phyloP scores from a whole-genome alignment of 2,888 invertebrate species.

The Halictus quadricinctus region DNA sequence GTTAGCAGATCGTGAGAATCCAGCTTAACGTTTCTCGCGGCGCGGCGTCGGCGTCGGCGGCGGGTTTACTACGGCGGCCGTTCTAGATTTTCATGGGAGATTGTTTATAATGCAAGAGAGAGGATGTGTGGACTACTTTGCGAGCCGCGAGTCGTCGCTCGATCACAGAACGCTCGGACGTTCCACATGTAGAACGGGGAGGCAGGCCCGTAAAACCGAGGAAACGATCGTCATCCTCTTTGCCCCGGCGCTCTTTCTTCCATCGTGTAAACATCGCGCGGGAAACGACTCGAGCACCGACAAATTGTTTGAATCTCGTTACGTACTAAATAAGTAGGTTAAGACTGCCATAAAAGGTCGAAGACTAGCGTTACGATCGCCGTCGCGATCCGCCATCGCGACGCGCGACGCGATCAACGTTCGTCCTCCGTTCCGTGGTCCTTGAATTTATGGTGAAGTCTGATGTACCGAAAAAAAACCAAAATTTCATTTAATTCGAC shows the following conservation, averaged over 20 bases:
- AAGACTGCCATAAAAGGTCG: conserved; percentile 45
- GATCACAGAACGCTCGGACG: conserved; percentile 56
- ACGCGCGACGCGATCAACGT: neutral
- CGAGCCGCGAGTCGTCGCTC: conserved; percentile 55
- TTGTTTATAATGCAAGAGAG: conserved; percentile 78
- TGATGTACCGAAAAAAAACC: neutral
- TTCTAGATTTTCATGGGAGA: conserved; percentile 79
- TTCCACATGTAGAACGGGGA: conserved; percentile 54
- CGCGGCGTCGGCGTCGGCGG: conserved; percentile 42
- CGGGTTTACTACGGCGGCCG: conserved; percentile 71
- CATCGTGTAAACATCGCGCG: conserved; percentile 30
- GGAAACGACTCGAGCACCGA: conserved; percentile 20
- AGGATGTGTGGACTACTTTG: conserved; percentile 77
- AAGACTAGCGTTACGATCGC: conserved; percentile 15
- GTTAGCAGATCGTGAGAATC: neutral
- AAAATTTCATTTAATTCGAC: too few species aligned
- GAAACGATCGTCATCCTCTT: conserved; percentile 33
- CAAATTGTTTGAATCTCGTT: conserved; percentile 42
- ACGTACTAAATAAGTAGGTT: conserved; percentile 42
- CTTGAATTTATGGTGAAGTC: neutral
- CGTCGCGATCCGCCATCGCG: neutral
- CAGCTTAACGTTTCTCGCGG: conserved; percentile 22
- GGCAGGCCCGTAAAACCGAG: conserved; percentile 40
- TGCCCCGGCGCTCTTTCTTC: neutral
- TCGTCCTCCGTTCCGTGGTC: neutral